These are phyloP conservation scores for Microcebus jonahi DNA, from an alignment of 2,113 vertebrate species.

Conservation along the genomic window DNA sequence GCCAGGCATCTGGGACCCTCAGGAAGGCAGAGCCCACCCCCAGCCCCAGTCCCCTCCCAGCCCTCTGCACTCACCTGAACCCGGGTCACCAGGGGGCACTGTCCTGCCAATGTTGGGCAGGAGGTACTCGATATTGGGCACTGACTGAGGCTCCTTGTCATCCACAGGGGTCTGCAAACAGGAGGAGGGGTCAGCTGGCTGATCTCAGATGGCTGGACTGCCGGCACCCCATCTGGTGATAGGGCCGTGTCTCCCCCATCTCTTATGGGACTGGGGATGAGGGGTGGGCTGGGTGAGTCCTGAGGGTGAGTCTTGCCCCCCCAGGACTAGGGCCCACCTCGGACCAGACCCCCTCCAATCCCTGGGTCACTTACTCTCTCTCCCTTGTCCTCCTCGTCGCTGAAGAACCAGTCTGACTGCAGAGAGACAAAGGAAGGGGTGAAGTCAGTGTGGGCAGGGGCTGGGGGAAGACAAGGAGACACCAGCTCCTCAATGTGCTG, in stretches of 20 bases:
- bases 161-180: constrained; percentile 93
- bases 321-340: background rate
- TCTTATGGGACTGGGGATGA: background rate
- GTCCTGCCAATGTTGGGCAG: constrained; percentile 98
- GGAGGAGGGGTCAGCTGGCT: background rate
- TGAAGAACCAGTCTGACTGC: constrained; percentile 95
- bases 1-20: constrained; percentile 10
- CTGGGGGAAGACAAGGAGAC: background rate
- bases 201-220: background rate
- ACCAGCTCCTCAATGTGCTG: background rate
- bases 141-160: constrained; percentile 93
- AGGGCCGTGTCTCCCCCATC: background rate
- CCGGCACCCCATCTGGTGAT: background rate
- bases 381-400: constrained; percentile 93
- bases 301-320: background rate
- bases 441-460: fast-evolving
- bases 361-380: constrained; percentile 89
- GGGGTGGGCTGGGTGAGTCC: background rate
- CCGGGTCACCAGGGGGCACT: constrained; percentile 88
- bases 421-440: constrained; percentile 39
- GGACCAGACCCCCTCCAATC: background rate
- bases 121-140: constrained; percentile 98
- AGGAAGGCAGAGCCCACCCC: fast-evolving
- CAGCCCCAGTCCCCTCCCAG: background rate
- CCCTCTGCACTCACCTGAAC: constrained; percentile 90